Percentiles rank a stretch among this genome's conserved stretches.
Conservation (phyloP, 2,797 vertebrate species). For the Chloroceryle inda region DNA sequence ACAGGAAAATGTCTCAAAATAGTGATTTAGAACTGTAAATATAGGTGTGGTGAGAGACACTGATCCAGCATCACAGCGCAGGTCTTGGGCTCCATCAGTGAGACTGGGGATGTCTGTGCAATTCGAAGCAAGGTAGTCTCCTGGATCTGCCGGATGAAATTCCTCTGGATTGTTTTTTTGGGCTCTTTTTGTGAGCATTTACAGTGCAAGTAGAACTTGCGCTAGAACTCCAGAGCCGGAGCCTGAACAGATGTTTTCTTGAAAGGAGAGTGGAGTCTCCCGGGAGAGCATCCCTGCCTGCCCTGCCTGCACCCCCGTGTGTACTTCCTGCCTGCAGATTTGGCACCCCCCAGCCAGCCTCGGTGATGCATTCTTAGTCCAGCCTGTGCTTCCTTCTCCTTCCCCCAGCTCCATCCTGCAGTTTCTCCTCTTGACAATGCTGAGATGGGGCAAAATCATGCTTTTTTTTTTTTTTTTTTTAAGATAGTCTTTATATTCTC, state of each 20-base stretch:
- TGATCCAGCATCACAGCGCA: fast-evolving
- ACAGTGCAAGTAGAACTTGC: not conserved
- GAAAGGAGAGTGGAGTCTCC: not conserved
- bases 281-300: not conserved
- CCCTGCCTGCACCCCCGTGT: not conserved
- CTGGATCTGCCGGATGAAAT: not conserved
- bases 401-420: not conserved
- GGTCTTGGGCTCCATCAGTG: not conserved
- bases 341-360: not conserved
- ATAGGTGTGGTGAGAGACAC: not conserved
- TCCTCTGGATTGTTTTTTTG: not conserved
- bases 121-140: not conserved
- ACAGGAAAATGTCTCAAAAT: fast-evolving
- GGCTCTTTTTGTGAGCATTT: not conserved
- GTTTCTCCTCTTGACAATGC: not conserved
- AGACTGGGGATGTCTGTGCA: fast-evolving
- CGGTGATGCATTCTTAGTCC: not conserved
- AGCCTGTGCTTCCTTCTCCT: not conserved
- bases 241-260: not conserved
- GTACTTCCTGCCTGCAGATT: not conserved
- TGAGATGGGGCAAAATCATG: not conserved
- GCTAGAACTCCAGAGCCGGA: not conserved
- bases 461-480: not conserved
- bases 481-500: not conserved
- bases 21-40: not conserved